Evolutionary conservation across 2,888 invertebrate genomes (phyloP).

Genomic region (Temnothorax ravouxi): DNA sequence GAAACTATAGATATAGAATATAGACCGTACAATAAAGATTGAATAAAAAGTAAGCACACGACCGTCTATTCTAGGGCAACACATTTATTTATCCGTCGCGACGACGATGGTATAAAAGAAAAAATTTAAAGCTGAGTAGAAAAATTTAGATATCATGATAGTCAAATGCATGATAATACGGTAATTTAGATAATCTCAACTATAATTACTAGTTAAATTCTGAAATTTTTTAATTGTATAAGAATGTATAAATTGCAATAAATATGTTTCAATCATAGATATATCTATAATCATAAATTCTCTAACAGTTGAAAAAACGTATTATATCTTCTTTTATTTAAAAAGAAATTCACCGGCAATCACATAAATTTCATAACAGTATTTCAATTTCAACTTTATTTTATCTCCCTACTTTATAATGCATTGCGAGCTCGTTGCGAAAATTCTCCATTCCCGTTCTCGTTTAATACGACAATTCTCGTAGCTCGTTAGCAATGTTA

Average conservation of each 20-base stretch:
- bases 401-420: constrained; percentile 46
- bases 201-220: background rate
- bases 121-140: background rate
- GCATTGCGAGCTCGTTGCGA: constrained; percentile 28
- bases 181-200: background rate
- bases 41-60: background rate
- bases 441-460: constrained; percentile 45
- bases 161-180: background rate
- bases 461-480: constrained; percentile 56
- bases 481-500: constrained; percentile 59
- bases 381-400: constrained; percentile 62
- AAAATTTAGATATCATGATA: background rate
- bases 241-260: background rate
- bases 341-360: constrained; percentile 64
- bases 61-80: background rate
- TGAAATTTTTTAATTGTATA: background rate
- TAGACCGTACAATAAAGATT: constrained; percentile 2
- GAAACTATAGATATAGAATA: constrained; percentile 5
- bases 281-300: background rate
- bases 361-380: constrained; percentile 42
- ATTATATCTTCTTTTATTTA: constrained; percentile 30
- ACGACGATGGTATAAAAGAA: background rate
- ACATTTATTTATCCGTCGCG: background rate
- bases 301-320: constrained; percentile 1
- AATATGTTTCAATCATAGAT: background rate